Evolutionary conservation across 92 coral and sea anemone genomes (phyloP).

Genomic region (Muricea muricata): DNA sequence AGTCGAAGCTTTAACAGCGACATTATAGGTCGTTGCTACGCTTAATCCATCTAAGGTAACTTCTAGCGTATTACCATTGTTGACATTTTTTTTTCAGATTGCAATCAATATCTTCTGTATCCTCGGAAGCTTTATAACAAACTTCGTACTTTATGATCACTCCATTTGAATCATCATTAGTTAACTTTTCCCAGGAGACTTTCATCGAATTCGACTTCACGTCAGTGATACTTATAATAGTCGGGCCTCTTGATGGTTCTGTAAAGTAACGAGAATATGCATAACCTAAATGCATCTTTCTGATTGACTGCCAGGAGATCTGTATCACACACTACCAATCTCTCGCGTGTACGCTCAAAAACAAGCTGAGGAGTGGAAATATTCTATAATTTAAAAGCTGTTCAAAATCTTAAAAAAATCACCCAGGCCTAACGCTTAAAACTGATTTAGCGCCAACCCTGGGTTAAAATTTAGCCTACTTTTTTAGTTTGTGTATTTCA

Average conservation of each 20-base stretch:
- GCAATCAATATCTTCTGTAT: neutral
- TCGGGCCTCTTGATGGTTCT: neutral
- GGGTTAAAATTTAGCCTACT: too few relatives aligned
- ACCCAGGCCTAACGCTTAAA: too few relatives aligned
- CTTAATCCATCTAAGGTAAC: neutral
- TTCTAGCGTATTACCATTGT: neutral
- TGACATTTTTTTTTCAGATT: neutral
- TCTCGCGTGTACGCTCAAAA: too few relatives aligned
- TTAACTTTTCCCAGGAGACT: neutral
- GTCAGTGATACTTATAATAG: neutral
- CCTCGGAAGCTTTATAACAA: neutral
- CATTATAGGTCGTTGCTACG: neutral
- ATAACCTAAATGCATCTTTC: too few relatives aligned
- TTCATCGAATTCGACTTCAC: neutral
- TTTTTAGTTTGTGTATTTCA: too few relatives aligned
- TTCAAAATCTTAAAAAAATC: too few relatives aligned
- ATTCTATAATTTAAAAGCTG: too few relatives aligned
- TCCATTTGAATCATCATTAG: conserved; percentile 10
- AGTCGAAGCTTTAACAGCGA: neutral
- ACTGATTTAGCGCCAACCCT: too few relatives aligned
- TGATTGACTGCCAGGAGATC: too few relatives aligned
- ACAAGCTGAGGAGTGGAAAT: too few relatives aligned
- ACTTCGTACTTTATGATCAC: neutral
- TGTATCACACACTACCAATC: too few relatives aligned
- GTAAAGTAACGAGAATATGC: neutral